These are phyloP conservation scores for Trematocara nigrifrons DNA, from an alignment of 2,113 vertebrate genomes.

Conservation along the genomic window DNA sequence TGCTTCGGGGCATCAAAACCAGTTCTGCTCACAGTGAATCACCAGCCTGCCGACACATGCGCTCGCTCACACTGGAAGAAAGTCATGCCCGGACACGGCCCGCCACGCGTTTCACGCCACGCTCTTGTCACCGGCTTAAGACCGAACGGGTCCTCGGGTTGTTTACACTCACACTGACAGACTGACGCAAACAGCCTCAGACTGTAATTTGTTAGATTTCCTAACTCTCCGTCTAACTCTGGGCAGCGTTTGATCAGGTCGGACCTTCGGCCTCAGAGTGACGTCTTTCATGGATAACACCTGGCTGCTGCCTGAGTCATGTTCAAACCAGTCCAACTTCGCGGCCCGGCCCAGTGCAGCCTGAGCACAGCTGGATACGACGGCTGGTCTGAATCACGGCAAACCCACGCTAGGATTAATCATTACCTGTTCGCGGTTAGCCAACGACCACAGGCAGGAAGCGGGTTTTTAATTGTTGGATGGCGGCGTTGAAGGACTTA, in stretches of 20 bases:
- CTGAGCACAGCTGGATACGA: not conserved
- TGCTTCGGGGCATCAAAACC: slow-evolving; percentile 22
- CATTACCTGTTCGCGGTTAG: not conserved
- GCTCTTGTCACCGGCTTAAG: not conserved
- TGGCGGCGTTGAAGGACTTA: not conserved
- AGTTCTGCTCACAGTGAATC: slow-evolving; percentile 25
- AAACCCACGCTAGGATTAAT: not conserved
- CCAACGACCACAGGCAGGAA: not conserved
- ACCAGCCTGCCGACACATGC: slow-evolving; percentile 10
- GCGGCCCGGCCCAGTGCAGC: not conserved
- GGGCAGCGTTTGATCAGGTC: not conserved
- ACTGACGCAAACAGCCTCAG: not conserved
- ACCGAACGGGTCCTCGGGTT: not conserved
- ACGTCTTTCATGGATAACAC: not conserved
- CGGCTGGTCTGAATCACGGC: not conserved
- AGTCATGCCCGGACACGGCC: slow-evolving; percentile 9
- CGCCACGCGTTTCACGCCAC: not conserved
- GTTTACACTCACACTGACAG: rapidly evolving
- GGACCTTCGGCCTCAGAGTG: not conserved
- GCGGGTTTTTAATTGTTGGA: not conserved
- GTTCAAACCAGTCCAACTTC: not conserved
- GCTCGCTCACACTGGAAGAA: not conserved
- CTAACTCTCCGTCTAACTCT: not conserved
- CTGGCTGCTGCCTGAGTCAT: slow-evolving; percentile 36
- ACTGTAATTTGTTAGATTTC: not conserved